These are phyloP conservation scores for Metopia argyrocephala DNA, from an alignment of 2,888 invertebrate genomes.

Conservation along the genomic window DNA sequence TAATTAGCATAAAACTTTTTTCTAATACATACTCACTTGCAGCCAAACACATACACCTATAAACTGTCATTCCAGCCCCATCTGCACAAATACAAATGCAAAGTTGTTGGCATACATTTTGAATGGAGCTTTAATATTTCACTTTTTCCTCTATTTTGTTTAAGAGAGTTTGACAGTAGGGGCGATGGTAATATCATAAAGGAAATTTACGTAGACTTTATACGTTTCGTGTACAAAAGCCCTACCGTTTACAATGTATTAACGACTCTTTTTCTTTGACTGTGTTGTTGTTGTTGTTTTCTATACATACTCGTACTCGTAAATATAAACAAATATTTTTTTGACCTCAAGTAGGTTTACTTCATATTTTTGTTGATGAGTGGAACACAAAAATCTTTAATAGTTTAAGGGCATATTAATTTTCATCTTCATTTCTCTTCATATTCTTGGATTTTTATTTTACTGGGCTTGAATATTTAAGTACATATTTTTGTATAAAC, in stretches of 20 bases:
- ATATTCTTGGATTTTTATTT: conserved; percentile 9
- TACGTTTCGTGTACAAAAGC: conserved; percentile 38
- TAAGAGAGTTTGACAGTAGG: not conserved
- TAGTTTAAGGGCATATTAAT: conserved; percentile 35
- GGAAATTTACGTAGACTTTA: conserved; percentile 35
- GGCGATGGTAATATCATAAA: not conserved
- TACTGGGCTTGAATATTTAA: not conserved
- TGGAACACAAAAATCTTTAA: conserved; percentile 16
- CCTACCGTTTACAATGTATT: conserved; percentile 43
- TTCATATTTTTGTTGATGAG: conserved; percentile 30
- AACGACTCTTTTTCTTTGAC: conserved; percentile 1
- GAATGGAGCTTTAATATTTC: conserved; percentile 38
- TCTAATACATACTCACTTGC: not conserved
- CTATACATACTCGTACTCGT: too few relatives aligned
- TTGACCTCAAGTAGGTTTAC: conserved; percentile 38
- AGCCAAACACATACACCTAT: not conserved
- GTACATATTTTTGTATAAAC: conserved; percentile 3
- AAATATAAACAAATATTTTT: conserved; percentile 29
- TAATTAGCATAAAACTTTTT: conserved; percentile 43
- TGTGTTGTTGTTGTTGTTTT: conserved; percentile 11
- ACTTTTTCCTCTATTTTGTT: conserved; percentile 29
- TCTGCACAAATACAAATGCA: not conserved
- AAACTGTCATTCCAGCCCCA: not conserved
- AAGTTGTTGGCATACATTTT: conserved; percentile 31
- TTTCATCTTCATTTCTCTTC: conserved; percentile 28